Conservation (phyloP, 2,113 vertebrate genomes). For the Callithrix jacchus region DNA sequence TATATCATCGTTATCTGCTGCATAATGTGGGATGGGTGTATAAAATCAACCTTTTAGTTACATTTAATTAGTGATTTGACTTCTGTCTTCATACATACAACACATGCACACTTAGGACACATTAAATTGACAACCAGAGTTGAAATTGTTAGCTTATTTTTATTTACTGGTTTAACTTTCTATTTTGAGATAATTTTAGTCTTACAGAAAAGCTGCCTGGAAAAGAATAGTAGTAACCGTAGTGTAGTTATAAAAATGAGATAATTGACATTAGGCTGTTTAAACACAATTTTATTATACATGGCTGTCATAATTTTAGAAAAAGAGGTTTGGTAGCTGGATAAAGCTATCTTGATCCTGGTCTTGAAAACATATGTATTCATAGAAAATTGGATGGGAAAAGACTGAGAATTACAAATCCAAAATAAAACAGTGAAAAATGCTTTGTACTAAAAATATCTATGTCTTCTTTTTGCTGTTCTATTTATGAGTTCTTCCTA, state of each 20-base stretch:
- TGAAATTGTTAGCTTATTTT: conserved; percentile 28
- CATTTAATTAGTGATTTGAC: neutral
- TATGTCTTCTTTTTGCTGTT: neutral
- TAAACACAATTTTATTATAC: neutral
- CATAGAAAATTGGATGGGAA: neutral
- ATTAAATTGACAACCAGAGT: neutral
- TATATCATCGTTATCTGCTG: neutral
- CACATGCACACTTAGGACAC: neutral
- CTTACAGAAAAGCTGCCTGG: neutral
- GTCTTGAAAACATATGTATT: neutral
- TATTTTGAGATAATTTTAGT: conserved; percentile 4
- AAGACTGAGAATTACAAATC: conserved; percentile 27
- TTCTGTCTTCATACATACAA: neutral
- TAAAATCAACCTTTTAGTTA: neutral
- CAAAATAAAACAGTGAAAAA: conserved; percentile 12
- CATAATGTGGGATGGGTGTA: neutral
- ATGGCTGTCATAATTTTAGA: neutral
- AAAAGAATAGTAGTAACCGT: neutral
- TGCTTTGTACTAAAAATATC: conserved; percentile 11
- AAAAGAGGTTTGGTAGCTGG: neutral
- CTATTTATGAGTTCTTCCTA: neutral
- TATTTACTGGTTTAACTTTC: neutral
- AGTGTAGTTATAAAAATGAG: neutral
- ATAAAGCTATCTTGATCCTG: neutral
- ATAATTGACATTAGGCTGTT: neutral